Conservation (phyloP, 1,140 invertebrate genomes). For the Mycetomoellerius zeteki region DNA sequence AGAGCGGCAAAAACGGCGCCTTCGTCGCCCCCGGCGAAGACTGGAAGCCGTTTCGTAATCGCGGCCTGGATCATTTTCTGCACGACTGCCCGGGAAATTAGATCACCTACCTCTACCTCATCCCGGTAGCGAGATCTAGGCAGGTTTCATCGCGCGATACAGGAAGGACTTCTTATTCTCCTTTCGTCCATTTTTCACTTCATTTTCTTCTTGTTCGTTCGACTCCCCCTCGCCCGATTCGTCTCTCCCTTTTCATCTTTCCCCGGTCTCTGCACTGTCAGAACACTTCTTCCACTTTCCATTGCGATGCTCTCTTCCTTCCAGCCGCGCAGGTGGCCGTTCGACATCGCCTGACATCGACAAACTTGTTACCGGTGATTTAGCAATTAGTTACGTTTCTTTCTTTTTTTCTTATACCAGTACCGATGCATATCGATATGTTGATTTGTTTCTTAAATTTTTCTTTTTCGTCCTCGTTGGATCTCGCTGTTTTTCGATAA, state of each 20-base stretch:
- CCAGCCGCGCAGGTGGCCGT: constrained; percentile 6
- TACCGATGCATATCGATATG: constrained; percentile 46
- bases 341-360: constrained; percentile 69
- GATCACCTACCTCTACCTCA: constrained; percentile 85
- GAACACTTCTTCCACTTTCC: constrained; percentile 60
- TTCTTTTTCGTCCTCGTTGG: constrained; percentile 7
- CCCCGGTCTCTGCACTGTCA: constrained; percentile 53
- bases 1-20: constrained; percentile 79
- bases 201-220: constrained; percentile 51
- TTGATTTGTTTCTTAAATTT: constrained; percentile 36
- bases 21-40: constrained; percentile 83
- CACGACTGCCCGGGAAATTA: constrained; percentile 87
- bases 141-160: constrained; percentile 79
- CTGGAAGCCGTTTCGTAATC: constrained; percentile 87
- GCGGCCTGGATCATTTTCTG: constrained; percentile 86
- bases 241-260: constrained; percentile 7
- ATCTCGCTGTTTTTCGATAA: constrained; percentile 14
- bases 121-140: constrained; percentile 83
- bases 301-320: constrained; percentile 42
- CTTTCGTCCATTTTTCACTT: constrained; percentile 46
- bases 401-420: neutral
- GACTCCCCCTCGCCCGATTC: constrained; percentile 32
- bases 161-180: constrained; percentile 81
- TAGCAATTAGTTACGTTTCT: constrained; percentile 82
- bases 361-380: constrained; percentile 82